phyloP scores from a whole-genome alignment of 2,797 vertebrate genomes.

The Crenuchus spilurus region DNA sequence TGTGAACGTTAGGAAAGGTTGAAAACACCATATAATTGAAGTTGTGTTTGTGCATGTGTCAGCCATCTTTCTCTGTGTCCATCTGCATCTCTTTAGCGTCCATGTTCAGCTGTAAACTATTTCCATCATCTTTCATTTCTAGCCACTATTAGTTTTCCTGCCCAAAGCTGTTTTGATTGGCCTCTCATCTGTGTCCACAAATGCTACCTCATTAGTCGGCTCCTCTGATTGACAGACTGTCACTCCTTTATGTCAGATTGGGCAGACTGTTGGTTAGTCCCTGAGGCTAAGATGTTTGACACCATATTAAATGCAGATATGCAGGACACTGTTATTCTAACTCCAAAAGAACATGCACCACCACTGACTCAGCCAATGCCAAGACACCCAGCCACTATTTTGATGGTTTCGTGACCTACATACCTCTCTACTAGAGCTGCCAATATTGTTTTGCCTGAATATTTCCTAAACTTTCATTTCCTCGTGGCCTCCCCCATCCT shows the following conservation, averaged over 20 bases:
- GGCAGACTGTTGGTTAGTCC: background rate
- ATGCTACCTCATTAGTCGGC: background rate
- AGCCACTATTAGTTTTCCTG: background rate
- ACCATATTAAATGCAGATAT: background rate
- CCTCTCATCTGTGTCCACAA: background rate
- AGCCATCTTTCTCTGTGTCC: background rate
- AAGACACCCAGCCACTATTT: constrained; percentile 40
- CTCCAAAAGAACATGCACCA: background rate
- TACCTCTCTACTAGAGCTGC: constrained; percentile 62
- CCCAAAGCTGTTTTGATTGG: background rate
- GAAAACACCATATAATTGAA: background rate
- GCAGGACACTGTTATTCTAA: background rate
- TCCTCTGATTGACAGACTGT: constrained; percentile 24
- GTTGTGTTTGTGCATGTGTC: background rate
- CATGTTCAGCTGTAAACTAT: background rate
- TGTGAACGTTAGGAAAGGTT: background rate
- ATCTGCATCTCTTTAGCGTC: background rate
- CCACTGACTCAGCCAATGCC: constrained; percentile 2
- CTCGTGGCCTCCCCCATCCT: constrained; percentile 40
- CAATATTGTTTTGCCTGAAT: constrained; percentile 67
- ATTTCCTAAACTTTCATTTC: constrained; percentile 64
- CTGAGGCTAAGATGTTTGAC: background rate
- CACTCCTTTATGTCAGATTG: constrained; percentile 9
- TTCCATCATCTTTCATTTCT: background rate
- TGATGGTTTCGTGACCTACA: constrained; percentile 64